Percentiles rank a stretch among this genome's conserved stretches.
phyloP scores from a whole-genome alignment of 2,113 vertebrate genomes.

The Indri indri region DNA sequence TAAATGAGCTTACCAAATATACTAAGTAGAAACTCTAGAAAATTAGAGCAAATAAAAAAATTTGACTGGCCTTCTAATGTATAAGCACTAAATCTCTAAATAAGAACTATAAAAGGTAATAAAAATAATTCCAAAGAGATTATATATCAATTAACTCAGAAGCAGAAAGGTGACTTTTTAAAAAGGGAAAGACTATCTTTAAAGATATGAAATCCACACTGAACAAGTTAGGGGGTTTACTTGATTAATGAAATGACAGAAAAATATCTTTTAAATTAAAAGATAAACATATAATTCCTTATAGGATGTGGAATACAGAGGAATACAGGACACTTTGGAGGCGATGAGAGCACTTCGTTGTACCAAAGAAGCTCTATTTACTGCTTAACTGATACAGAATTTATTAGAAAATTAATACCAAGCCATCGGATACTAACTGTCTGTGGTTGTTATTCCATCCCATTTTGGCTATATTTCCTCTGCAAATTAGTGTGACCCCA shows the following conservation, averaged over 20 bases:
- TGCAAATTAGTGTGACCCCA: conserved; percentile 63
- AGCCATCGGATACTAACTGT: neutral
- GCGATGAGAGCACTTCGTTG: neutral
- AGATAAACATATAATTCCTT: conserved; percentile 13
- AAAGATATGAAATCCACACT: conserved; percentile 29
- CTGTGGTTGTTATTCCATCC: conserved; percentile 25
- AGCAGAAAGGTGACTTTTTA: conserved; percentile 23
- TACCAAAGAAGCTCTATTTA: conserved; percentile 32
- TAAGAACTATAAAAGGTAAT: neutral
- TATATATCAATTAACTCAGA: conserved; percentile 34
- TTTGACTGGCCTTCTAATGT: neutral
- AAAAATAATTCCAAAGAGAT: conserved; percentile 42
- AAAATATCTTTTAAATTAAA: neutral
- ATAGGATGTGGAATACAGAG: neutral
- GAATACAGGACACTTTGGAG: neutral
- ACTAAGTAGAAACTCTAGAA: neutral
- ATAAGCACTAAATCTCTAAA: neutral
- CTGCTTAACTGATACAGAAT: conserved; percentile 21
- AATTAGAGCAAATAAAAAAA: conserved; percentile 16
- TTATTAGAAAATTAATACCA: conserved; percentile 39
- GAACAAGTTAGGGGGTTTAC: conserved; percentile 9
- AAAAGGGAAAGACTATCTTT: neutral
- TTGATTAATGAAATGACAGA: neutral
- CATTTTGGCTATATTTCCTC: conserved; percentile 58
- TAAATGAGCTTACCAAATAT: neutral